Evolutionary conservation across 2,113 vertebrate species (phyloP).

Genomic region (Myotis lucifugus): DNA sequence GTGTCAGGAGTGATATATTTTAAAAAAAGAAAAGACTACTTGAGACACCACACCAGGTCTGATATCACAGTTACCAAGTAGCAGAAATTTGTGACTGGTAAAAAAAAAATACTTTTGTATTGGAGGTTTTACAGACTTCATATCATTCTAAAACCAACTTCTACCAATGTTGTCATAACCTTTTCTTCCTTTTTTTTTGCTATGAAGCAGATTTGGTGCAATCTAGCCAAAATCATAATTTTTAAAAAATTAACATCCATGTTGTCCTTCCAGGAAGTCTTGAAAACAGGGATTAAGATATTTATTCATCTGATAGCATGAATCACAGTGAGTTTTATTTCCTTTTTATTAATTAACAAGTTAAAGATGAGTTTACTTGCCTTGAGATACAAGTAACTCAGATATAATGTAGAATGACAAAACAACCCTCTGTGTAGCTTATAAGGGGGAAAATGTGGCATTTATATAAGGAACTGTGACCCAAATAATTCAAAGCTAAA

Average conservation of each 20-base stretch:
- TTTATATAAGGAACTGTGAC: not conserved
- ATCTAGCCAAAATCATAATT: not conserved
- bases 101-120: not conserved
- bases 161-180: not conserved
- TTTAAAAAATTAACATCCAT: not conserved
- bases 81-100: not conserved
- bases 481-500: not conserved
- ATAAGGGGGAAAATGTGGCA: not conserved
- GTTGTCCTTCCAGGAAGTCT: not conserved
- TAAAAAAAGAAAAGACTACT: not conserved
- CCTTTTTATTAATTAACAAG: not conserved
- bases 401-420: not conserved
- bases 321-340: not conserved
- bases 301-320: not conserved
- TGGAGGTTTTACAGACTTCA: not conserved
- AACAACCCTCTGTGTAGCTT: not conserved
- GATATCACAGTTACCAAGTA: not conserved
- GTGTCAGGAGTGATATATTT: not conserved
- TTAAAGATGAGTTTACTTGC: not conserved
- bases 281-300: not conserved
- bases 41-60: not conserved
- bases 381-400: not conserved
- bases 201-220: not conserved
- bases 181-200: not conserved
- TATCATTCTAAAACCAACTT: not conserved